Conservation (phyloP, 2,888 invertebrate species). For the Omphaloscelis lunosa region DNA sequence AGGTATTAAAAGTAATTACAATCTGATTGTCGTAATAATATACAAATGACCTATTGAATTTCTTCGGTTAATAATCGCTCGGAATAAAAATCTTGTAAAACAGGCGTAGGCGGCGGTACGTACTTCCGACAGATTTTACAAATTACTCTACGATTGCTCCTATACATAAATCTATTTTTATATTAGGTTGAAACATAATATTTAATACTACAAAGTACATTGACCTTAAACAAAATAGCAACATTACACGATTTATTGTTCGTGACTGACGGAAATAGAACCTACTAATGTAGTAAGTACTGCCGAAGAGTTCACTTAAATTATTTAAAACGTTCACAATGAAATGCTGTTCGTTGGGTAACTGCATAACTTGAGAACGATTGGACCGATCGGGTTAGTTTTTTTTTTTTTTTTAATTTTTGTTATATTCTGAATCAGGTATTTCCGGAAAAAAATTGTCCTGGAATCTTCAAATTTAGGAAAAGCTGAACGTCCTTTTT, state of each 20-base stretch:
- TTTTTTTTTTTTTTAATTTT: too few species aligned
- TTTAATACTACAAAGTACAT: neutral
- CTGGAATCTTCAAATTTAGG: neutral
- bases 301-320: slow-evolving; percentile 10
- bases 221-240: slow-evolving; percentile 8
- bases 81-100: slow-evolving; percentile 13
- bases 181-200: neutral
- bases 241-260: neutral
- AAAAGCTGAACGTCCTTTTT: neutral
- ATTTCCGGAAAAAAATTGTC: too few species aligned
- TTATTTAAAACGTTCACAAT: slow-evolving; percentile 9
- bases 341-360: too few species aligned
- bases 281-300: neutral
- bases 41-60: neutral
- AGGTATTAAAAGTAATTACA: neutral
- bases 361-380: neutral
- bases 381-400: neutral
- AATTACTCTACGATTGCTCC: slow-evolving; percentile 15
- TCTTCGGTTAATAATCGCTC: neutral
- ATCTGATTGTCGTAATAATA: neutral
- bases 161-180: neutral
- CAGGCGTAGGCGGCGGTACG: neutral
- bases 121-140: neutral
- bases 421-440: neutral
- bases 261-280: slow-evolving; percentile 15